A percentile compares a stretch with the other conserved stretches of the same genome.
Evolutionary conservation across 2,113 vertebrate species (phyloP).

Genomic region (Loxodonta africana): DNA sequence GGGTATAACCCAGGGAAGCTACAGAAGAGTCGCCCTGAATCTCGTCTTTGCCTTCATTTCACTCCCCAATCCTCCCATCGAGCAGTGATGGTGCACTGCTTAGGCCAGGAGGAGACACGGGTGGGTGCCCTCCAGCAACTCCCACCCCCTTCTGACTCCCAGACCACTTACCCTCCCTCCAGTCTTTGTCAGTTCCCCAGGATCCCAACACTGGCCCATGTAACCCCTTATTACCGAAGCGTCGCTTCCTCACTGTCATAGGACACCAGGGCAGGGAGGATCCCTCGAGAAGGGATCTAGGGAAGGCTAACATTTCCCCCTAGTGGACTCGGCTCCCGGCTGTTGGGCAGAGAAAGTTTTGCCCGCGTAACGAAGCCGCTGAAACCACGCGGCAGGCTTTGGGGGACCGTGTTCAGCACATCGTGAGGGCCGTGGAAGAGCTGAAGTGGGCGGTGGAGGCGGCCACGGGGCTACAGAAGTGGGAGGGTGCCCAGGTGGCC

Average conservation of each 20-base stretch:
- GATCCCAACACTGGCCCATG: neutral
- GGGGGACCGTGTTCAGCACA: neutral
- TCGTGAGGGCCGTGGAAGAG: neutral
- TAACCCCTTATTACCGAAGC: neutral
- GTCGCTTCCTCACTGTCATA: neutral
- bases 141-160: neutral
- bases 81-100: neutral
- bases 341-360: neutral
- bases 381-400: neutral
- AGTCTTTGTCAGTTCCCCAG: neutral
- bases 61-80: no score
- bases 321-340: neutral
- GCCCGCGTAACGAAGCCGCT: neutral
- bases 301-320: neutral
- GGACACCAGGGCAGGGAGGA: neutral
- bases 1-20: neutral
- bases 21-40: neutral
- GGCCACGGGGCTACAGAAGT: neutral
- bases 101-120: neutral
- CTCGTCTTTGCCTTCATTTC: neutral
- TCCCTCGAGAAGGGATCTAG: neutral
- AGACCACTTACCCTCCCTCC: neutral
- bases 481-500: neutral
- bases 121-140: neutral
- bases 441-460: neutral